Evolutionary conservation across 2,113 vertebrate genomes (phyloP), one percentile per base, ranked within the genome.

Genomic region (Halichoerus grypus): DNA sequence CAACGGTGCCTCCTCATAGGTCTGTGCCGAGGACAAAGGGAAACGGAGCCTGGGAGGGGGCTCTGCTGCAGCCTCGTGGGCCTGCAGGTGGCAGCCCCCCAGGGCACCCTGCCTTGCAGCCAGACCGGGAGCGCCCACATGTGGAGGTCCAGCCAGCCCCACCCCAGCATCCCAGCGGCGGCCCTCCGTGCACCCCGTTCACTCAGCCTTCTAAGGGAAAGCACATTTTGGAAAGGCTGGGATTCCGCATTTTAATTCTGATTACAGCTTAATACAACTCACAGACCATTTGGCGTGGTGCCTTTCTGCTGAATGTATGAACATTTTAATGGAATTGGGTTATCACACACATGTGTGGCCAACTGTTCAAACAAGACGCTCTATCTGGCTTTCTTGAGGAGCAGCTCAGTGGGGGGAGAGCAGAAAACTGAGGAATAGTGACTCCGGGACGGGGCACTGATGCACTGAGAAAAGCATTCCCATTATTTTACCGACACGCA

Each of bases 341-440:
- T 94, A 91, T 18, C 51, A 77, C 7, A 15, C 0, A 31, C 55
- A 67, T 85, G 96, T 97, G 96, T 39, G 51, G 85, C 90, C 97
- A 97, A 96, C 97, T 97, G 97, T 95, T 95, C 98, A 87, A 95
- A 98, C 85, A 92, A 97, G 98, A 97, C 97, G 89, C 79, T 46
- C 86, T n/a, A 39, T 82, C 90, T 28, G 2, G 19, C 90, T 39
- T 79, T 71, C 97, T 63, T 18, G 42, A 91, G 46, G 61, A 67
- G 49, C 77, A 8, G 51, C 83, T 94, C 90, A 83, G 87, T 1
- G 39, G 51, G 26, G 53, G 42, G 33, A 39, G 95, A 12, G 8
- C 11, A 49, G 89, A 53, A 86, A 65, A 92, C 65, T 46, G 0
- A 7, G 63, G 26, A 28, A n/a, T 1, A 12, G 15, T 57, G 2